Evolutionary conservation across 23 tunicate genomes (phyloP).

Genomic region (Phallusia fumigata): DNA sequence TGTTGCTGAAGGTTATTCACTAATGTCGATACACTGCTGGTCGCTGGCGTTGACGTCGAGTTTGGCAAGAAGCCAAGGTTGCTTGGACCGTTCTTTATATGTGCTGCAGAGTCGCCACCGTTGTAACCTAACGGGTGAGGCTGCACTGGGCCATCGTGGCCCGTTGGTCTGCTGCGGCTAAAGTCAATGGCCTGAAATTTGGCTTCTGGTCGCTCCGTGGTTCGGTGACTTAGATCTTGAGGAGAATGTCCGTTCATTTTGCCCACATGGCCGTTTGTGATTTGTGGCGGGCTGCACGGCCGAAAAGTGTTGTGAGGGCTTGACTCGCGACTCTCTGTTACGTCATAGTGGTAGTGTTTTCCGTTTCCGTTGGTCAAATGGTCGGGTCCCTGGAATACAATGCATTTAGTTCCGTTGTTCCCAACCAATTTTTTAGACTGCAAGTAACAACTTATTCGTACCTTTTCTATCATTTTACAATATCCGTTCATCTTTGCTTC

Average conservation of each 20-base stretch:
- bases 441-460: neutral
- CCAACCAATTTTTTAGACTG: too few species aligned
- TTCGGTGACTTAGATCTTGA: constrained; percentile 12
- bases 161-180: neutral
- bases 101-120: neutral
- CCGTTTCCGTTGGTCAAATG: neutral
- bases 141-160: neutral
- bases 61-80: neutral
- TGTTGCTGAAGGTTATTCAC: constrained; percentile 51
- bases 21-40: neutral
- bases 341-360: neutral
- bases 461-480: constrained; percentile 4
- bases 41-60: neutral
- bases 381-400: neutral
- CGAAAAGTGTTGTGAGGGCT: neutral
- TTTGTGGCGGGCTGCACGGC: neutral
- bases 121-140: neutral
- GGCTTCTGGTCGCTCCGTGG: neutral
- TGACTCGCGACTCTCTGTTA: neutral
- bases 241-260: constrained; percentile 6
- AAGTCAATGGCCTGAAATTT: constrained; percentile 15
- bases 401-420: too few species aligned
- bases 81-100: neutral
- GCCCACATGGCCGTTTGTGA: constrained; percentile 7
- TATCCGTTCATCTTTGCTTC: constrained; percentile 18